Conservation (phyloP, 1,140 invertebrate species). For the Teleogryllus occipitalis region DNA sequence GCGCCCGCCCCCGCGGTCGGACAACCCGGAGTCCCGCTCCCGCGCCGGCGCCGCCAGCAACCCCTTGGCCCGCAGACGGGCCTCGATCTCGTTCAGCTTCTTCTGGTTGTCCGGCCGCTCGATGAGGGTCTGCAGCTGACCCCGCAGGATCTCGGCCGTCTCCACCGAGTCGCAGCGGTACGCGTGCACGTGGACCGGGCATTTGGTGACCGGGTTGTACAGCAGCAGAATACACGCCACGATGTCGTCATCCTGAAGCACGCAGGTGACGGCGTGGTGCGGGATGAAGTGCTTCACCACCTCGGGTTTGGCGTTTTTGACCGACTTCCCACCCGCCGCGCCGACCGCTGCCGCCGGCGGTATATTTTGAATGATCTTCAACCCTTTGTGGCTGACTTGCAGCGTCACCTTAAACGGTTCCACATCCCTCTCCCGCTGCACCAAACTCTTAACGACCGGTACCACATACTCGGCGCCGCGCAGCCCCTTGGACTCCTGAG, state of each 20-base stretch:
- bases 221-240: conserved; percentile 83
- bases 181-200: conserved; percentile 84
- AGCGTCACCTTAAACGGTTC: conserved; percentile 80
- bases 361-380: conserved; percentile 82
- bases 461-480: conserved; percentile 70
- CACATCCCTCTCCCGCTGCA: conserved; percentile 72
- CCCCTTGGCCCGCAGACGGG: conserved; percentile 43
- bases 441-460: conserved; percentile 73
- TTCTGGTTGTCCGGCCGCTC: conserved; percentile 79
- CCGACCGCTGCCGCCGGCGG: conserved; percentile 27
- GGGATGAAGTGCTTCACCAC: conserved; percentile 89
- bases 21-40: too few species aligned
- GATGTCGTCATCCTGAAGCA: conserved; percentile 77
- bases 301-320: conserved; percentile 46
- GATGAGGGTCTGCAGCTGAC: conserved; percentile 73
- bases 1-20: background rate
- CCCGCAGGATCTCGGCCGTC: conserved; percentile 75
- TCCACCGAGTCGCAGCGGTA: conserved; percentile 91
- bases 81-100: conserved; percentile 72
- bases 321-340: conserved; percentile 27
- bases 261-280: conserved; percentile 83
- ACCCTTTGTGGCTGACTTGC: conserved; percentile 83
- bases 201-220: conserved; percentile 84
- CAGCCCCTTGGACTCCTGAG: conserved; percentile 85
- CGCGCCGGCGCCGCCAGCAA: conserved; percentile 34